phyloP scores from a whole-genome alignment of 1,140 invertebrate genomes.

The Kradibia gibbosae region DNA sequence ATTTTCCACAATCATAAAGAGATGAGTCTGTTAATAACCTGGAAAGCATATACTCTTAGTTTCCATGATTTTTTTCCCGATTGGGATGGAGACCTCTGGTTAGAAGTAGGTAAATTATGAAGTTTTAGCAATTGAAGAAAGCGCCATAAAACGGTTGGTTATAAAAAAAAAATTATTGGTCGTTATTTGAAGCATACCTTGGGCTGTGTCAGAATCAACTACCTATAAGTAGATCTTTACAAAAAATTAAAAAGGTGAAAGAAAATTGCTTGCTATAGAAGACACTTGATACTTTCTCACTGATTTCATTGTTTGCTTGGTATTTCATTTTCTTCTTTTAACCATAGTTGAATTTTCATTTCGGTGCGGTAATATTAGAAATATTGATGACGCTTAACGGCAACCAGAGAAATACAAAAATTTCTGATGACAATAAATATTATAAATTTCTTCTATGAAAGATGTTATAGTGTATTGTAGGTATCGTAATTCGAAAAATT shows the following conservation, averaged over 20 bases:
- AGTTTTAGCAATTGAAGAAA: not conserved
- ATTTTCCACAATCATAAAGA: too few relatives aligned
- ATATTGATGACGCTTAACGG: not conserved
- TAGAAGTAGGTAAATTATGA: conserved; percentile 31
- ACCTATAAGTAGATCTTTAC: conserved; percentile 35
- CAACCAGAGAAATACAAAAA: not conserved
- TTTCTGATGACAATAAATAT: not conserved
- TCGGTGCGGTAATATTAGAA: not conserved
- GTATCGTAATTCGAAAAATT: too few relatives aligned
- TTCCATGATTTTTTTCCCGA: not conserved
- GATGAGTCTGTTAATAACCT: not conserved
- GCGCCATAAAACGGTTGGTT: not conserved
- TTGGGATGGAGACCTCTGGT: not conserved
- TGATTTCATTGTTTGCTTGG: not conserved
- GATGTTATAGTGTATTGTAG: too few relatives aligned
- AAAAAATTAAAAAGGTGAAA: conserved; percentile 18
- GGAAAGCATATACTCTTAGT: not conserved
- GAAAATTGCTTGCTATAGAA: not conserved
- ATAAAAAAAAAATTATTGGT: conserved; percentile 33
- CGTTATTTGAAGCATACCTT: conserved; percentile 31
- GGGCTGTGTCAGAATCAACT: not conserved
- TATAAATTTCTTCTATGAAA: too few relatives aligned
- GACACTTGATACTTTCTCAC: conserved; percentile 23
- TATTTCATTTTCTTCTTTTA: not conserved
- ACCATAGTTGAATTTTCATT: not conserved